Evolutionary conservation across 2,888 invertebrate genomes (phyloP), one percentile per base, ranked within the genome.

Genomic region (Lycophotia porphyrea): DNA sequence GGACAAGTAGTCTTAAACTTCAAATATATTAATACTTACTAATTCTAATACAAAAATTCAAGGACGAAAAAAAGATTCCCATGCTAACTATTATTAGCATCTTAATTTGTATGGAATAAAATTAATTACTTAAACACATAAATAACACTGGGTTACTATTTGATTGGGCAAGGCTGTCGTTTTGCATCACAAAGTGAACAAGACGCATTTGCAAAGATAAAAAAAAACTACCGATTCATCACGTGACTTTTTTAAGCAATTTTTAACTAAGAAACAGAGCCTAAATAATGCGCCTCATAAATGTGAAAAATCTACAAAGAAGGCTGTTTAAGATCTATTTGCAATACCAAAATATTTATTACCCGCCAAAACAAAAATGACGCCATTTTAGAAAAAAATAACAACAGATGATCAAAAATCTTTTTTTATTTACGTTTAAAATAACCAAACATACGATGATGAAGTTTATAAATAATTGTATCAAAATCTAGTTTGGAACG

Each of bases 381-480:
- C 39, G 18, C 15, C 24, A 58, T 74, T 67, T 80, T 31, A 39
- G 27, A 72, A 36, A 63, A 72, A 47, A 34, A 69, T 34, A 18
- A 66, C n/a, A 49, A 69, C n/a, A 9, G 4, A 47, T 66, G 34
- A 74, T 36, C 5, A 44, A 66, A 31, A 61, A 39, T 67, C 1
- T 58, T 49, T 49, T 44, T 49, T 55, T 63, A 66, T 63, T 69
- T 71, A 69, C 42, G 42, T 76, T 55, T 67, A 24, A 67, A 42
- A 78, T 75, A 63, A 77, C 64, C 68, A 71, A 52, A 58, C 47
- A 64, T 60, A 66, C 60, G 67, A 77, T 61, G 55, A 64, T 61
- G 55, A 64, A 74, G 72, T 79, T 76, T 77, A 75, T 58, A 74
- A 83, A 80, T 87, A 84, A 84, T 84, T 82, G 75, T 84, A 83